Conservation (phyloP, 2,797 vertebrate species). For the Propithecus perrieri region DNA sequence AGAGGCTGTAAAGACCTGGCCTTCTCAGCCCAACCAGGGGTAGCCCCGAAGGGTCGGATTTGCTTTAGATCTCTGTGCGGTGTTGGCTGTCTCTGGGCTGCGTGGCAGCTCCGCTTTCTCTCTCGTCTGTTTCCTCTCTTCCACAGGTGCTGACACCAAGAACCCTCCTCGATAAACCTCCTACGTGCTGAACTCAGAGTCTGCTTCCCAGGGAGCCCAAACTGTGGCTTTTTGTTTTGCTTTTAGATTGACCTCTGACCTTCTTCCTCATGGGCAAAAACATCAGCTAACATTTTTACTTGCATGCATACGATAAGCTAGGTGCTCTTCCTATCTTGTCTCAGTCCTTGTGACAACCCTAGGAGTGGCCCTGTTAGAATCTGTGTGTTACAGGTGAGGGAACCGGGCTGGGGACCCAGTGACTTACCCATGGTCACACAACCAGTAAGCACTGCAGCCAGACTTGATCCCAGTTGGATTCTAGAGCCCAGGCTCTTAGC, state of each 20-base stretch:
- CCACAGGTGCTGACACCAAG: background rate
- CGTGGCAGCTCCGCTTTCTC: background rate
- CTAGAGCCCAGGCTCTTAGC: background rate
- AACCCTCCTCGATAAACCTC: background rate
- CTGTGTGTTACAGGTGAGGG: background rate
- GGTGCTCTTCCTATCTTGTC: background rate
- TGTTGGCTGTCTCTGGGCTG: background rate
- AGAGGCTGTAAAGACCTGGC: background rate
- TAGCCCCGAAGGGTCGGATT: background rate
- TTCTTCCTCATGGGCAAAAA: background rate
- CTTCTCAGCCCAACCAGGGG: background rate
- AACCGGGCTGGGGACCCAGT: background rate
- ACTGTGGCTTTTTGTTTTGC: background rate
- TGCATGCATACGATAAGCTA: background rate
- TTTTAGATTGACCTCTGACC: background rate
- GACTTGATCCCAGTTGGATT: background rate
- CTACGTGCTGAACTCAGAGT: background rate
- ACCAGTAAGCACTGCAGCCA: rapidly evolving
- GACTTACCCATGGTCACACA: background rate
- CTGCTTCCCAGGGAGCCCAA: background rate
- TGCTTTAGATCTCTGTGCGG: background rate
- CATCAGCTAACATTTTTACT: background rate
- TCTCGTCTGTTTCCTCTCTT: background rate
- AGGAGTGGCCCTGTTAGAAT: background rate
- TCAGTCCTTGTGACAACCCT: background rate